Evolutionary conservation across 1,140 invertebrate genomes (phyloP).

Genomic region (Cydia strobilella): DNA sequence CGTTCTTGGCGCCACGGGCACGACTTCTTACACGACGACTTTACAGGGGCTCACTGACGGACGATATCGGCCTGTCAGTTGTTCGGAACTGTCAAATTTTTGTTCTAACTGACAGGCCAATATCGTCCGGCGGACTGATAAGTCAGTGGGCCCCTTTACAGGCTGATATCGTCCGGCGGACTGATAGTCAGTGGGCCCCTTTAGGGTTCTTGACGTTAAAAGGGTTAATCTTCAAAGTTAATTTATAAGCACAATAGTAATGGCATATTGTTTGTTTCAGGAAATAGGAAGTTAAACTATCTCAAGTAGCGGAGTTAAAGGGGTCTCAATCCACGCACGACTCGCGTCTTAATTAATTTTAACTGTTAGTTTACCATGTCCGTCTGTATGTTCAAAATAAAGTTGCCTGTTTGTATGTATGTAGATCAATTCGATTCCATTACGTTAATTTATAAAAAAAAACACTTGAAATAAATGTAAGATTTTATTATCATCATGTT

Average conservation of each 20-base stretch:
- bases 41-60: too few relatives aligned
- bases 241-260: neutral
- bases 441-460: slow-evolving; percentile 65
- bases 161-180: too few relatives aligned
- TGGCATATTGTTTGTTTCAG: slow-evolving; percentile 55
- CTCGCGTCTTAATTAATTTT: slow-evolving; percentile 46
- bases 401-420: slow-evolving; percentile 67
- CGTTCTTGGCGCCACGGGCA: too few relatives aligned
- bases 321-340: slow-evolving; percentile 46
- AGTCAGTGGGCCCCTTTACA: too few relatives aligned
- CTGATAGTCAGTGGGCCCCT: too few relatives aligned
- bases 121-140: too few relatives aligned
- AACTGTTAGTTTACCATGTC: slow-evolving; percentile 53
- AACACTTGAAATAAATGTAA: slow-evolving; percentile 72
- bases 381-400: slow-evolving; percentile 67
- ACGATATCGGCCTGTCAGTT: too few relatives aligned
- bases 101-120: too few relatives aligned
- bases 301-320: slow-evolving; percentile 43
- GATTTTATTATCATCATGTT: slow-evolving; percentile 64
- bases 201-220: too few relatives aligned
- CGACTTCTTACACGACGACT: too few relatives aligned
- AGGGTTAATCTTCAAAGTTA: too few relatives aligned
- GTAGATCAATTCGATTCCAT: slow-evolving; percentile 67
- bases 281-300: slow-evolving; percentile 56
- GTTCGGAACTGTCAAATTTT: too few relatives aligned